Evolutionary conservation across 2,797 vertebrate genomes (phyloP).

Genomic region (Xerus rutilus): DNA sequence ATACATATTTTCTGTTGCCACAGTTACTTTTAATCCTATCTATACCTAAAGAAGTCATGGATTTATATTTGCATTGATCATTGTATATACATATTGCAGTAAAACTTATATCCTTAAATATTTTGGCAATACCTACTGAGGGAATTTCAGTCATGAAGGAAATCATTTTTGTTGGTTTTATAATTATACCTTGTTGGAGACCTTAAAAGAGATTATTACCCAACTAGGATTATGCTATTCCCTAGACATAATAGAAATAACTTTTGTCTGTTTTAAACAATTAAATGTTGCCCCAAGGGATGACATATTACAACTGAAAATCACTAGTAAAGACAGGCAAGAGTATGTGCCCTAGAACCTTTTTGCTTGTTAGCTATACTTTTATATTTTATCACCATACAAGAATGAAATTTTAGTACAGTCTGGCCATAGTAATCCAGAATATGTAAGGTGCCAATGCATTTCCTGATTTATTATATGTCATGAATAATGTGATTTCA

Average conservation of each 20-base stretch:
- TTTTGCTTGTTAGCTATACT: background rate
- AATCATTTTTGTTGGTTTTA: conserved; percentile 44
- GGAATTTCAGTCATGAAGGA: conserved; percentile 44
- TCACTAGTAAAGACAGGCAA: background rate
- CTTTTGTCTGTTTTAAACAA: conserved; percentile 24
- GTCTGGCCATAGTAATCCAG: background rate
- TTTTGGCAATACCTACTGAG: conserved; percentile 22
- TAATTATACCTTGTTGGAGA: conserved; percentile 30
- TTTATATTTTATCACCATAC: background rate
- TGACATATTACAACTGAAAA: conserved; percentile 27
- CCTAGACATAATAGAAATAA: background rate
- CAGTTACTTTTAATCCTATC: background rate
- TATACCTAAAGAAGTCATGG: background rate
- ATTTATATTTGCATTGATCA: background rate
- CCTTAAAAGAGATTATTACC: background rate
- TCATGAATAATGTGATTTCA: background rate
- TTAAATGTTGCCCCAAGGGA: background rate
- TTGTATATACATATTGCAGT: background rate
- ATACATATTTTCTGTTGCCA: conserved; percentile 8
- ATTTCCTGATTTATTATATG: conserved; percentile 25
- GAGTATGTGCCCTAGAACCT: background rate
- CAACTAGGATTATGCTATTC: background rate
- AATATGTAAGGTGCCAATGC: background rate
- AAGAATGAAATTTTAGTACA: conserved; percentile 33
- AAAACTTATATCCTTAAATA: conserved; percentile 47